These are phyloP conservation scores for Leptura quadrifasciata DNA, from an alignment of 2,888 invertebrate species.

Conservation along the genomic window DNA sequence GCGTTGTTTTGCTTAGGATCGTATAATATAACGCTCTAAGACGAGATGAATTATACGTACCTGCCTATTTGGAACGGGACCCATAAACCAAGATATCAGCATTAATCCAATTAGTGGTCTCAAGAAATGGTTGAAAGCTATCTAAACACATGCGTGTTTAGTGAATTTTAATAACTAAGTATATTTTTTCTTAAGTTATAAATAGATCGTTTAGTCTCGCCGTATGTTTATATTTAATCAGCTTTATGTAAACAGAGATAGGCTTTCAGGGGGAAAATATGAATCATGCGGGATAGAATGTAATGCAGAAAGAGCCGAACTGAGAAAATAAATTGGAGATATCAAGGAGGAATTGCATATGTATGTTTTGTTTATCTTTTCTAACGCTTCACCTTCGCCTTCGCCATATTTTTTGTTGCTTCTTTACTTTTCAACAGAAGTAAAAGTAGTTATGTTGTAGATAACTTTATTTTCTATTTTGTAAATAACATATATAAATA, in stretches of 20 bases:
- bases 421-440: neutral
- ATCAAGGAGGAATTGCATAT: neutral
- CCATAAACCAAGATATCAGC: slow-evolving; percentile 6
- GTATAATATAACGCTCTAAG: neutral
- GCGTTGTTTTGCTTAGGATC: neutral
- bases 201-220: slow-evolving; percentile 47
- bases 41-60: neutral
- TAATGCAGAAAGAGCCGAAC: neutral
- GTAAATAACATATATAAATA: neutral
- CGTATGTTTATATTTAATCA: slow-evolving; percentile 35
- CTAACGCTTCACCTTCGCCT: neutral
- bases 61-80: neutral
- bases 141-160: slow-evolving; percentile 10
- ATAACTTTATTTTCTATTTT: neutral
- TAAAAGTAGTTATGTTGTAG: neutral
- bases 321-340: neutral
- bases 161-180: slow-evolving; percentile 36
- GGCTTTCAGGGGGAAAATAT: slow-evolving; percentile 36
- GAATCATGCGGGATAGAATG: slow-evolving; percentile 6
- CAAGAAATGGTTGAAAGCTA: slow-evolving; percentile 16
- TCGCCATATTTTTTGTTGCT: neutral
- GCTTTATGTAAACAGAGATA: slow-evolving; percentile 35
- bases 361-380: neutral
- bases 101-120: slow-evolving; percentile 13
- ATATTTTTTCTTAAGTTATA: slow-evolving; percentile 39